These are phyloP conservation scores for Belgica antarctica DNA, from an alignment of 2,888 invertebrate species.

Conservation along the genomic window DNA sequence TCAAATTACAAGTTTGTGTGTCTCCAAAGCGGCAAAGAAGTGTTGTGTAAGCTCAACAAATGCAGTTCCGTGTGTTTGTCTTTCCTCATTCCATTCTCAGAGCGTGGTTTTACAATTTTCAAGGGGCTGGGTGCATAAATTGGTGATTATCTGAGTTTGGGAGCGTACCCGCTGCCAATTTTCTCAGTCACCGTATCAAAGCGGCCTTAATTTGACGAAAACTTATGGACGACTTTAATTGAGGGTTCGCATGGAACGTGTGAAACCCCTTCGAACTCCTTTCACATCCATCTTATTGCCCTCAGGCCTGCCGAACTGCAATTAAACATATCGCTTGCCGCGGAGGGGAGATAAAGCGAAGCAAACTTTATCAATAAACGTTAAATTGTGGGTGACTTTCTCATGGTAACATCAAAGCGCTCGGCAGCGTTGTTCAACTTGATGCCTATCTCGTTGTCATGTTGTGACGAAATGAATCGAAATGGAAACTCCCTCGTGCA, in stretches of 20 bases:
- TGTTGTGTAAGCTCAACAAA: background rate
- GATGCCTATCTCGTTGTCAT: conserved; percentile 5
- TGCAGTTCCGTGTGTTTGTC: background rate
- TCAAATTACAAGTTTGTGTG: conserved; percentile 2
- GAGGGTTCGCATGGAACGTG: conserved; percentile 36
- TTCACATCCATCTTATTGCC: background rate
- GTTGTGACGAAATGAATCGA: background rate
- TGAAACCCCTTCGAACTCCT: conserved; percentile 8
- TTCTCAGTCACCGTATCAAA: background rate
- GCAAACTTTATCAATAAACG: conserved; percentile 36
- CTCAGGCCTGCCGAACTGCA: background rate
- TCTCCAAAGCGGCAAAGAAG: background rate
- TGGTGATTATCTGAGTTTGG: no score
- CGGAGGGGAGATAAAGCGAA: background rate
- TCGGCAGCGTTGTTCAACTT: background rate
- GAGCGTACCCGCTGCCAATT: background rate
- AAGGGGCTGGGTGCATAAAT: no score
- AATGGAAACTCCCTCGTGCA: background rate
- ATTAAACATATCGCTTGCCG: background rate
- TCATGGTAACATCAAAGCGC: conserved; percentile 22
- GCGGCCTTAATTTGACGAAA: background rate
- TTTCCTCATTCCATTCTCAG: conserved; percentile 24
- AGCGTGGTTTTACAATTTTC: no score
- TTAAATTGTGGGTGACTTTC: conserved; percentile 38
- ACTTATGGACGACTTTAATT: conserved; percentile 11